Conservation (phyloP, 2,888 invertebrate species). For the Yponomeuta malinellus region DNA sequence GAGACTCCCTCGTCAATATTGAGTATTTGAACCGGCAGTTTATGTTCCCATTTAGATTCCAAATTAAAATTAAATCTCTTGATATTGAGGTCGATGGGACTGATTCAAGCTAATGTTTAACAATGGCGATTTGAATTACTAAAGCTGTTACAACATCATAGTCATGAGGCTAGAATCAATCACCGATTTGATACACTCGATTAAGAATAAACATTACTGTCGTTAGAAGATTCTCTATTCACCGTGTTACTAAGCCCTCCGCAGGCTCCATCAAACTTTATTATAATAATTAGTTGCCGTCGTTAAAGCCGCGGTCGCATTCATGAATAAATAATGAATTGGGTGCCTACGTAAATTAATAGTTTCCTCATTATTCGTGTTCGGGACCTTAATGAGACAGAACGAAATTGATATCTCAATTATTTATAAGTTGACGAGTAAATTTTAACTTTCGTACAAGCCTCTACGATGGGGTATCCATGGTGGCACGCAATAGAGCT, state of each 20-base stretch:
- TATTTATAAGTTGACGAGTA: slow-evolving; percentile 2
- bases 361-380: slow-evolving; percentile 11
- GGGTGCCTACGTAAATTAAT: slow-evolving; percentile 11
- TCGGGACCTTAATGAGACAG: slow-evolving; percentile 3
- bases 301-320: neutral
- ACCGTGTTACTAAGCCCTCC: no score
- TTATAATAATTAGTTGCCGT: neutral
- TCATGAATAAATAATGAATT: slow-evolving; percentile 6
- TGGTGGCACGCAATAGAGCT: no score
- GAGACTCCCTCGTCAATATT: slow-evolving; percentile 43
- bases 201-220: slow-evolving; percentile 7
- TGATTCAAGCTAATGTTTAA: slow-evolving; percentile 6
- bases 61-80: neutral
- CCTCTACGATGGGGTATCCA: no score
- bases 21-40: slow-evolving; percentile 33
- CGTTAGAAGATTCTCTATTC: neutral
- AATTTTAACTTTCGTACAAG: neutral
- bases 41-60: neutral
- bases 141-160: neutral
- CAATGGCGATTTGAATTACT: slow-evolving; percentile 14
- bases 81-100: neutral
- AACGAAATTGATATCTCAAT: slow-evolving; percentile 11
- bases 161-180: neutral
- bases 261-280: neutral
- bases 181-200: slow-evolving; percentile 2